Conservation (phyloP, 1,140 invertebrate genomes). For the Homarus americanus region DNA sequence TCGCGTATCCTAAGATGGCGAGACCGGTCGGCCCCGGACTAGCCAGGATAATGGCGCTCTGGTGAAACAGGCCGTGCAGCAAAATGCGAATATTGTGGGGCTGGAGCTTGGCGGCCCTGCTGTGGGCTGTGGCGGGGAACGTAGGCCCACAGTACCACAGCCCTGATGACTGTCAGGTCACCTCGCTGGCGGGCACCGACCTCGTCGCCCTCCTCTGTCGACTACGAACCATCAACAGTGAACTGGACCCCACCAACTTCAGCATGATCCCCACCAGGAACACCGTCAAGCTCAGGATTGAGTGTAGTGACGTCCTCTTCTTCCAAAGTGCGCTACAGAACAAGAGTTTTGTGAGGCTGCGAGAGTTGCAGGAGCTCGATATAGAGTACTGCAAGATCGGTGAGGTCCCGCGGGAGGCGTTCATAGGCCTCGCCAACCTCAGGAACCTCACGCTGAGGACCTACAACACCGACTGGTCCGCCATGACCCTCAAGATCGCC, state of each 20-base stretch:
- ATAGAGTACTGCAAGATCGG: conserved; percentile 90
- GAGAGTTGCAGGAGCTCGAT: conserved; percentile 84
- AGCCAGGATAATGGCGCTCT: conserved; percentile 71
- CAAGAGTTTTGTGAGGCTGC: conserved; percentile 87
- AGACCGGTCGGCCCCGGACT: conserved; percentile 68
- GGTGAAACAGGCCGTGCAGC: conserved; percentile 57
- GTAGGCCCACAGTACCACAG: conserved; percentile 82
- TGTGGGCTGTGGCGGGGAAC: conserved; percentile 57
- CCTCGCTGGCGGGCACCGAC: conserved; percentile 77
- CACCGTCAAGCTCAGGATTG: conserved; percentile 84
- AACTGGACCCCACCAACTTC: conserved; percentile 91
- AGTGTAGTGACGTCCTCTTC: conserved; percentile 89
- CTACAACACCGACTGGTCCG: conserved; percentile 87
- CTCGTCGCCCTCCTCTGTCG: conserved; percentile 84
- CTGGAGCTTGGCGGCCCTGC: conserved; percentile 60
- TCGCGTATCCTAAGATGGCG: conserved; percentile 73
- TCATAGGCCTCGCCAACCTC: conserved; percentile 84
- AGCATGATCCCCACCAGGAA: conserved; percentile 85
- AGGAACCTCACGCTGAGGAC: conserved; percentile 85
- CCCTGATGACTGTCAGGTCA: conserved; percentile 90
- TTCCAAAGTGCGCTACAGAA: conserved; percentile 86
- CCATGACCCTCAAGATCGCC: conserved; percentile 87
- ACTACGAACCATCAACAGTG: conserved; percentile 88
- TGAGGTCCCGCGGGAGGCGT: conserved; percentile 84
- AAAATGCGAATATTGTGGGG: conserved; percentile 58